These are phyloP conservation scores for Phytoseiulus persimilis DNA, from an alignment of 2,888 invertebrate species.

Conservation along the genomic window DNA sequence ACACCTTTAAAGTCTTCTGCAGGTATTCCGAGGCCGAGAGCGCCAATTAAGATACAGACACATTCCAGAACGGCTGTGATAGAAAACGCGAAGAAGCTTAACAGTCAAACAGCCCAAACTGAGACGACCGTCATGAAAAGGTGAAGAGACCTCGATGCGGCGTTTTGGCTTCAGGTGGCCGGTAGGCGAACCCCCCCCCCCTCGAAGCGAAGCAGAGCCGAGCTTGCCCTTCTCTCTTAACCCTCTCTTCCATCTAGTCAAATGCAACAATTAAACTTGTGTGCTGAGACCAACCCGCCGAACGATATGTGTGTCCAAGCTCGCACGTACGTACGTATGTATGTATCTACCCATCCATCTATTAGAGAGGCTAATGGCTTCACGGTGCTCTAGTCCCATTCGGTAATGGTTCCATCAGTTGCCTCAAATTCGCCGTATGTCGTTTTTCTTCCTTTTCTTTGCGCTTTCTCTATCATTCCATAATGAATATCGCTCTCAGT, in stretches of 20 bases:
- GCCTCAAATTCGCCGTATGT: background rate
- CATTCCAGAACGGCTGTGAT: background rate
- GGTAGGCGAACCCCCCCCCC: background rate
- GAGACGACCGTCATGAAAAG: background rate
- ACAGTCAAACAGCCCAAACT: background rate
- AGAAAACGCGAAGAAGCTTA: background rate
- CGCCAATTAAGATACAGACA: background rate
- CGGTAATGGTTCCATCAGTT: slow-evolving; percentile 5
- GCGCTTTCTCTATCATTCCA: background rate
- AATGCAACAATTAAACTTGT: background rate
- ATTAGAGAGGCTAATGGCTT: background rate
- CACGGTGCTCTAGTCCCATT: background rate
- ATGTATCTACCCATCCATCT: background rate
- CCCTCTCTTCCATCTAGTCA: background rate
- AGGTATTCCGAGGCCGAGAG: background rate
- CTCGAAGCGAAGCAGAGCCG: background rate
- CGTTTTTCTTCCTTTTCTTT: background rate
- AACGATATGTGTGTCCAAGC: background rate
- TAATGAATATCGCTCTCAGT: background rate
- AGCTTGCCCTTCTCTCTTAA: background rate
- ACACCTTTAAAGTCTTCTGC: slow-evolving; percentile 6
- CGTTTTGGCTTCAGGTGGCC: too few species aligned
- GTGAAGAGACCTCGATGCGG: background rate
- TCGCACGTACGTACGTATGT: background rate
- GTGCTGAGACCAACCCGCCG: background rate